phyloP scores from a whole-genome alignment of 2,888 invertebrate species.

The Nemurella pictetii region DNA sequence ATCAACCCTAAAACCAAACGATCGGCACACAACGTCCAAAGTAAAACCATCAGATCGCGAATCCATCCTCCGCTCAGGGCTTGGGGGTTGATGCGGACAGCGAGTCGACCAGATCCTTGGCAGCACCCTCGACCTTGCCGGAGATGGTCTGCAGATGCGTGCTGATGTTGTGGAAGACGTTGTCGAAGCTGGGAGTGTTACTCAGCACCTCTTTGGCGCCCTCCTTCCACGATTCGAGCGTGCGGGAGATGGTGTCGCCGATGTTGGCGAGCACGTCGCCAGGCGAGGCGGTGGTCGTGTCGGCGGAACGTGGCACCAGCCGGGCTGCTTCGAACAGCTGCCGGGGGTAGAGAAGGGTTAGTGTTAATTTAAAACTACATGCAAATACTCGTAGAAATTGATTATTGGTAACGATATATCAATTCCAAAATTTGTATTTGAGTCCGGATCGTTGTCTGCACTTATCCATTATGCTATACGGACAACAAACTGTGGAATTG shows the following conservation, averaged over 20 bases:
- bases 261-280: slow-evolving; percentile 10
- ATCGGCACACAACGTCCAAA: too few species aligned
- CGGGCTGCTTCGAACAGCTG: slow-evolving; percentile 19
- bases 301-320: slow-evolving; percentile 21
- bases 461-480: too few species aligned
- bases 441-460: too few species aligned
- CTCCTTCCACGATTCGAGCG: slow-evolving; percentile 1
- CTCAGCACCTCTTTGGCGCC: slow-evolving; percentile 2
- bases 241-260: slow-evolving; percentile 10
- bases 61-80: neutral
- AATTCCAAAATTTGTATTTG: too few species aligned
- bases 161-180: neutral
- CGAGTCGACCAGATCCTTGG: neutral
- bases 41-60: too few species aligned
- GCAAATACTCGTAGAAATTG: too few species aligned
- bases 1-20: too few species aligned
- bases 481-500: too few species aligned
- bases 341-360: neutral
- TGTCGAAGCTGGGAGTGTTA: neutral
- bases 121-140: neutral
- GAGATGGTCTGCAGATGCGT: slow-evolving; percentile 1
- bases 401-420: too few species aligned
- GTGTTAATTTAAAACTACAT: neutral
- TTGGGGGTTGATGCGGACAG: neutral
- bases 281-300: neutral